Base-by-base conservation (phyloP, 1,140 invertebrate genomes). In the Trachymyrmex septentrionalis region DNA sequence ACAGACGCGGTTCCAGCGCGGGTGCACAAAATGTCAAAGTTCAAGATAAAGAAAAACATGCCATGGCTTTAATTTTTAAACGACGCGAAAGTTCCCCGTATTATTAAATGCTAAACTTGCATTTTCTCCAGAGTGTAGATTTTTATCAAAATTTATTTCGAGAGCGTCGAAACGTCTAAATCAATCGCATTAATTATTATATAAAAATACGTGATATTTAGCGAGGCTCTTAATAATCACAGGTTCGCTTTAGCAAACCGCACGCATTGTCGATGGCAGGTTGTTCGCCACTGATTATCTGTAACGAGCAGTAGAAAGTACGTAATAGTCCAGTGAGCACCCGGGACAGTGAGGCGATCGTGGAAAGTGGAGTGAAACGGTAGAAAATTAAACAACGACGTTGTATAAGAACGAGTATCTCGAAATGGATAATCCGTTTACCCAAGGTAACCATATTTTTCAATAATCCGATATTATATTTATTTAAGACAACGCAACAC, bases 281-380 rank as follows among this genome's bases (percentile, higher is more conserved):
- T 75, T 84, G 55, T 84, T 75, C 80, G 69, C 80, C 55, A 75
- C 80, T 75, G 69, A 84, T 84, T 84, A 75, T 84, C 69, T 67
- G 75, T 78, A 78, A 76, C 75, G 75, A 66, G 75, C 75, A 50
- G 63, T 77, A 85, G 84, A 85, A 85, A 85, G 84, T 85, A 85
- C 4, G 84, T 81, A 66, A 85, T 85, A 85, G 84, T 78, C 75
- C 73, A 78, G 84, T 85, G 84, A 85, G 61, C 84, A 85, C 84
- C 53, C 82, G 16, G 75, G 38, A 81, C 55, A 73, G 69, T 73
- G 69, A 84, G 80, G 55, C 69, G 80, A 84, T 84, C 69, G 38
- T 69, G 80, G 38, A 84, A 84, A 84, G 55, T 84, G 69, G 80
- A 84, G 80, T 63, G 80, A 84, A 75, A 84, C 69, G 69, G 7